Base-by-base conservation (phyloP, 2,888 invertebrate species). In the Cosmia trapezina region DNA sequence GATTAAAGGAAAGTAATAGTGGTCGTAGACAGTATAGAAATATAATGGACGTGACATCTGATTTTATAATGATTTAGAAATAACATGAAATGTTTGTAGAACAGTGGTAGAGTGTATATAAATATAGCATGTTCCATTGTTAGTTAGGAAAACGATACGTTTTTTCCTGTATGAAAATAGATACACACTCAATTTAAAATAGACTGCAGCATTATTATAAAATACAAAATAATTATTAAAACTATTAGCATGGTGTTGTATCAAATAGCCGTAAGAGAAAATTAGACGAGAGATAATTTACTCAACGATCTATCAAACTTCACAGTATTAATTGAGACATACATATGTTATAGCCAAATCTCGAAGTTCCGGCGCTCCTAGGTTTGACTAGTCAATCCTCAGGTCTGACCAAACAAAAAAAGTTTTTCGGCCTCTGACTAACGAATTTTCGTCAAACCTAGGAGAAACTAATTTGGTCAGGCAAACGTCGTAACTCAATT, bases 1-100 rank as follows among this genome's bases (percentile, higher is more conserved):
- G 41, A 78, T 65, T 22, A 8, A 43, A 43, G 11, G 75, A 81
- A 78, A 81, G 78, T 71, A 41, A 14, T 33, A 1, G n/a, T 33
- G 37, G 51, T 67, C 47, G 43, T 19, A 37, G 54, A 43, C 12
- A 28, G 51, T 61, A 33, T 70, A 53, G 19, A 56, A 51, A 63
- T 64, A 41, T 33, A 28, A 64, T 53, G 17, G 12, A 54, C 2
- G 8, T 75, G 57, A 63, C 68, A 61, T 6, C 19, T 28, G 51
- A 11, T 49, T 73, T 63, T 43, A 33, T 67, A 75, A 60, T 76
- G 17, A 19, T 61, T 59, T 63, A 22, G n/a, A 53, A 75, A 47
- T 53, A 7, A 11, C 22, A 19, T 37, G 2, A 17, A 59, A n/a
- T 72, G 19, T 60, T 51, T 51, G 59, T 22, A 49, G 33, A 53